Evolutionary conservation across 2,888 invertebrate genomes (phyloP), one percentile per base, ranked within the genome.

Genomic region (Mylabris sibirica): DNA sequence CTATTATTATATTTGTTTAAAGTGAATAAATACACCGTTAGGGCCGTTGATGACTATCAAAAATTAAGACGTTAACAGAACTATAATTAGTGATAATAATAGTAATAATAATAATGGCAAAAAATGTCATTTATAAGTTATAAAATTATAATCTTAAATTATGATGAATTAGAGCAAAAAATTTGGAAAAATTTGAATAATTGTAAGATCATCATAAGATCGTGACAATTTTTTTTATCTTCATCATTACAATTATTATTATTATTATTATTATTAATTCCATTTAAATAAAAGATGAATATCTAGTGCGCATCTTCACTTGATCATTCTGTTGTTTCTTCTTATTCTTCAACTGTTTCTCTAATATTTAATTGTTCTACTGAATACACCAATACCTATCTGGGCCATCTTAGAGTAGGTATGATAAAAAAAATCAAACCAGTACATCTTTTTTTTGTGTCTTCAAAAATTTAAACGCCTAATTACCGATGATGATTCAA

Each of bases 1-100:
- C n/a, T 44, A 17, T 44, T 44, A 17, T 17, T 44, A n/a, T 17
- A n/a, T n/a, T n/a, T 1, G 11, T 38, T 3, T 12, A 12, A n/a
- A 44, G n/a, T 17, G n/a, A 44, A 44, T 44, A 17, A 44, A 17
- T n/a, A 44, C n/a, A 44, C 41, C 41, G 41, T 44, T 44, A 44
- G 38, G 3, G 12, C 2, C 38, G 12, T 38, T 38, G 38, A 38
- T 38, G 12, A 38, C 12, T 14, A 38, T 38, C 12, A 38, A 38
- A 4, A 12, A 44, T 17, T 30, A 30, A 41, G n/a, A n/a, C 41
- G 0, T n/a, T 6, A n/a, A n/a, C 6, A 38, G 11, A 38, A 2
- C n/a, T 11, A 44, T 44, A 17, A n/a, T 44, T 17, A 44, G 3
- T 5, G 14, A 14, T 41, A 41, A 4, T 41, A 41, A 3, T 41